Base-by-base conservation (phyloP, 1,140 invertebrate genomes). In the Tetramorium simillimum region DNA sequence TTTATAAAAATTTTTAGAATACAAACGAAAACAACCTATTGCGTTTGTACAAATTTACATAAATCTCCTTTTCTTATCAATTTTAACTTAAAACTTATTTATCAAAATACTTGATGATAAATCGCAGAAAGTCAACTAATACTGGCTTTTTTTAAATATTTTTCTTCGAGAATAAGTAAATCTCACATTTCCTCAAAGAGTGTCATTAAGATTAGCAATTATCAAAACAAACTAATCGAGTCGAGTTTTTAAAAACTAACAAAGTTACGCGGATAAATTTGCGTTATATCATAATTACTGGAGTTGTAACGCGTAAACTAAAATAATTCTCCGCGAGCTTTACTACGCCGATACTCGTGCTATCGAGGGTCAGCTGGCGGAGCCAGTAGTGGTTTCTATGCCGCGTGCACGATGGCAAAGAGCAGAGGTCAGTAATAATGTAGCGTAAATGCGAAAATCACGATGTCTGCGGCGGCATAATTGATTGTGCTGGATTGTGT, bases 291-390 rank as follows among this genome's bases (percentile, higher is more conserved):
- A 69, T 70, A 70, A 69, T 81, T 40, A 75, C 72, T 62, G 28
- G 24, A 78, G 33, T 33, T 60, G 14, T 18, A 9, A 73, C 16
- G 40, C 40, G 21, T 60, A 21, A 60, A 84, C 69, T 75, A 84
- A 84, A 84, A 84, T 72, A 73, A 84, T 84, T 62, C 53, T 75
- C 24, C 40, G n/a, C 40, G 14, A 60, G 58, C 24, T 82, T 56
- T 82, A 60, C 37, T 75, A 84, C 69, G 67, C 65, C 65, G 46
- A 46, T 75, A 70, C 37, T 40, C 46, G 62, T 49, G 87, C 85
- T 90, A 90, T 90, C 88, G 67, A 58, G 76, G 88, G 88, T 89
- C 88, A 90, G 67, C 63, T 24, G 84, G 53, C 53, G 51, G 40
- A 86, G 24, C 76, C 76, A 89, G 73, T 70, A 65, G 63, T 72